A percentile compares a stretch with the other conserved stretches of the same genome.
Conservation (phyloP, 2,113 vertebrate species). For the Fulica atra region DNA sequence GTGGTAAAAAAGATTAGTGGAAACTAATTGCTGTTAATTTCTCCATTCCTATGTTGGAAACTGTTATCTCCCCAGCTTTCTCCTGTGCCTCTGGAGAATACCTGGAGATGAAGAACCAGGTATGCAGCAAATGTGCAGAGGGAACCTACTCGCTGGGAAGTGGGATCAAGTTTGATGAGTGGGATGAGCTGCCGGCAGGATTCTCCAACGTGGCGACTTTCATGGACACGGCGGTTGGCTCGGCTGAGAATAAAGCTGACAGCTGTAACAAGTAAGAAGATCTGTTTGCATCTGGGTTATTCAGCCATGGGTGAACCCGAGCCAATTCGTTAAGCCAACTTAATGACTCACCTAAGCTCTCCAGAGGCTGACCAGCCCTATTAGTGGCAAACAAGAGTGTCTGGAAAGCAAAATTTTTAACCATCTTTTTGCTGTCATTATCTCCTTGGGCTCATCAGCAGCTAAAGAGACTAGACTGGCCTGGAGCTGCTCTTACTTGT, state of each 20-base stretch:
- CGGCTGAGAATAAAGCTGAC: constrained; percentile 71
- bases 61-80: constrained; percentile 81
- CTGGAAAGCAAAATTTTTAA: background rate
- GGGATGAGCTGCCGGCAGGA: constrained; percentile 90
- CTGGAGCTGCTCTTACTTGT: background rate
- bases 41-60: background rate
- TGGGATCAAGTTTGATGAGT: constrained; percentile 94
- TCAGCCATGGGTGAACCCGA: background rate
- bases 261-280: constrained; percentile 88
- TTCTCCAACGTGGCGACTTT: constrained; percentile 92
- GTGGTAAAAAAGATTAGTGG: background rate
- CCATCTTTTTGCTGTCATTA: background rate
- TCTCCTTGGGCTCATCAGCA: background rate
- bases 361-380: background rate
- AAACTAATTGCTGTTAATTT: background rate
- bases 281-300: background rate
- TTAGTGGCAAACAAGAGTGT: background rate
- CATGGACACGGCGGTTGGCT: constrained; percentile 80
- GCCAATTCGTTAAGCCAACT: background rate
- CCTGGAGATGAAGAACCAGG: constrained; percentile 94
- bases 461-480: background rate
- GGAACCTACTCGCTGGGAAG: constrained; percentile 96
- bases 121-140: constrained; percentile 89
- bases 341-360: background rate
- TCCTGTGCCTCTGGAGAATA: constrained; percentile 93